Evolutionary conservation across 92 coral and sea anemone genomes (phyloP), one percentile per base, ranked within the genome.

Genomic region (Porites rus): DNA sequence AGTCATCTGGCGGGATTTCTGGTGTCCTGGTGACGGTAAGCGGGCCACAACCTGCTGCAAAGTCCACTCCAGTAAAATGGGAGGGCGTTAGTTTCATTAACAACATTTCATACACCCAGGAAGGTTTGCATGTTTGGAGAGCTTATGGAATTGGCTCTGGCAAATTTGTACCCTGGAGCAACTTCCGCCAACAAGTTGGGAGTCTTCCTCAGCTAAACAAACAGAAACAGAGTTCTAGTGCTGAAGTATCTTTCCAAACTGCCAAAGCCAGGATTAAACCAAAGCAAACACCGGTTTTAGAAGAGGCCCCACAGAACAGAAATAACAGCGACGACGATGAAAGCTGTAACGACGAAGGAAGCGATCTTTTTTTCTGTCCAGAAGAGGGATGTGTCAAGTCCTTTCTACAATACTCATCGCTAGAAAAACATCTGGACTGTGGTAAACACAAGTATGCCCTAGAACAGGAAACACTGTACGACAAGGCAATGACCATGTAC

Each of bases 331-430:
- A 54, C 13, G 60, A 54, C 13, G 60, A 54, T 2, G 13, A 13
- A 9, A 13, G 10, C 59, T 13, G 38, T 21, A 9, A 52, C 11
- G 69, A 79, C 7, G 87, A 81, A 11, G 80, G 56, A 17, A 65
- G 61, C n/a, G 74, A 69, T n/a, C 65, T 82, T 53, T 88, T 88
- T 65, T 58, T 69, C 25, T 88, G 91, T 69, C 43, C 31, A 31
- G 92, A 88, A 83, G 92, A 88, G 59, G 84, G 89, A 28, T 88
- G 92, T 83, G 66, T 78, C 17, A 69, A 51, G 84, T 87, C 92
- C 28, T 88, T 38, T 82, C 88, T 75, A 53, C 74, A 71, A 74
- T 76, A 72, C 65, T 87, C 91, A 20, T 65, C 87, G 52, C 82
- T 87, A 19, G 81, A 87, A 59, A 80, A 56, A 43, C 93, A 90